Evolutionary conservation across 2,797 vertebrate species (phyloP).

Genomic region (Acanthurus tractus): DNA sequence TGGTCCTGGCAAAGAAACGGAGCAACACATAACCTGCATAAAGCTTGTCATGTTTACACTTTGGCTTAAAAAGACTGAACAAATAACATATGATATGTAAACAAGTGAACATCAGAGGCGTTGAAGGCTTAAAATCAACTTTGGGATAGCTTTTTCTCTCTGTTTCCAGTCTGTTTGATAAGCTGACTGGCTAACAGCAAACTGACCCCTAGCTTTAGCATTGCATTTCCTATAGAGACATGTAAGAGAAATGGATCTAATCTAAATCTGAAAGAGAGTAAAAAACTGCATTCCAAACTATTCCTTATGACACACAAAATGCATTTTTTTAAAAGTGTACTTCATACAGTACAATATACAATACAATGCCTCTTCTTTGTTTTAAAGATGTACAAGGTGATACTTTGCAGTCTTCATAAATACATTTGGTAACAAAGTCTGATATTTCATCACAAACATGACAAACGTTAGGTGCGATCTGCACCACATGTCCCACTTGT

Average conservation of each 20-base stretch:
- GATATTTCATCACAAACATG: slow-evolving; percentile 30
- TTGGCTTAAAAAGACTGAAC: background rate
- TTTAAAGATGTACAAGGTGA: slow-evolving; percentile 22
- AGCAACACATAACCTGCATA: no score
- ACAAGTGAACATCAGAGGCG: background rate
- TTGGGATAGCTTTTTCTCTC: background rate
- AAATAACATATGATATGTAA: background rate
- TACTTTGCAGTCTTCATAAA: slow-evolving; percentile 44
- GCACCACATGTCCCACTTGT: background rate
- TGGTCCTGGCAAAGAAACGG: no score
- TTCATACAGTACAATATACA: slow-evolving; percentile 34
- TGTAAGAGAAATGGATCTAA: background rate
- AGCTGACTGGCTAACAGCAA: slow-evolving; percentile 1
- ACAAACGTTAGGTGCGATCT: slow-evolving; percentile 7
- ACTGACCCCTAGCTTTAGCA: background rate
- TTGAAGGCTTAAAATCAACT: background rate
- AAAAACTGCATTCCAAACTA: background rate
- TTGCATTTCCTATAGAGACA: background rate
- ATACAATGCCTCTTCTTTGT: slow-evolving; percentile 23
- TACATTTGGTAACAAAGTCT: slow-evolving; percentile 53
- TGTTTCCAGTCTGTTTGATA: slow-evolving; percentile 3
- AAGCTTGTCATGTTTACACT: background rate
- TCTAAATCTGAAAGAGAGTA: background rate
- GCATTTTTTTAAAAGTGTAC: slow-evolving; percentile 5
- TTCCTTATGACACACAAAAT: slow-evolving; percentile 16